Evolutionary conservation across 2,113 vertebrate genomes (phyloP), one percentile per base, ranked within the genome.

Genomic region (Hyperopisus bebe): DNA sequence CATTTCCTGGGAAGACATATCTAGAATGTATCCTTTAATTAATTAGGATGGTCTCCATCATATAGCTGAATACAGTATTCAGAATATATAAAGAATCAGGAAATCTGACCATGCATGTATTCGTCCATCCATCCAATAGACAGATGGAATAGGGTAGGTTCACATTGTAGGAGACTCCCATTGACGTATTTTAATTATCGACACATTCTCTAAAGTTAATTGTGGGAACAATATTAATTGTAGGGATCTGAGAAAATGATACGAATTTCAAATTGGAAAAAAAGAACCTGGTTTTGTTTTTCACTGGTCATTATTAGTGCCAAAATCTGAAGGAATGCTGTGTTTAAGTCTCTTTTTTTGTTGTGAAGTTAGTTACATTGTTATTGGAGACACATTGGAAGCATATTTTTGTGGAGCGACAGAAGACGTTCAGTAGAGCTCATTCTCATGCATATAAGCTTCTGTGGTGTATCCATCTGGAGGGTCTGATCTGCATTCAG

Each of bases 401-500:
- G 39, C 35, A 3, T 35, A 80, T 80, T 42, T 39, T 31, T 42
- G 31, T 21, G 35, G 31, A 19, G 31, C 13, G 31, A 42, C 74
- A 31, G 83, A 86, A 27, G 44, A 50, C n/a, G 15, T n/a, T 4
- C 83, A 24, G 42, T 13, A 13, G 46, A 48, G 24, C 46, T 86
- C 21, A 47, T 86, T 86, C 19, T 48, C 83, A 86, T 86, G 44
- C 47, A 50, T 86, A 48, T 50, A 1, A 50, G 47, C 47, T n/a
- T 48, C 15, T 0, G 6, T 42, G 47, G 46, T 24, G 44, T 1
- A 88, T 62, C 8, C 53, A 48, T 50, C 27, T n/a, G 31, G 90
- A 92, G 92, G 92, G 27, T 92, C 88, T 17, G 93, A n/a, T 86
- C 91, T 89, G 92, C 93, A n/a, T 85, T 53, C 50, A 92, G 91